A percentile compares a stretch with the other conserved stretches of the same genome.
Conservation (phyloP, 2,888 invertebrate species). For the Agonopterix alstromeriana region DNA sequence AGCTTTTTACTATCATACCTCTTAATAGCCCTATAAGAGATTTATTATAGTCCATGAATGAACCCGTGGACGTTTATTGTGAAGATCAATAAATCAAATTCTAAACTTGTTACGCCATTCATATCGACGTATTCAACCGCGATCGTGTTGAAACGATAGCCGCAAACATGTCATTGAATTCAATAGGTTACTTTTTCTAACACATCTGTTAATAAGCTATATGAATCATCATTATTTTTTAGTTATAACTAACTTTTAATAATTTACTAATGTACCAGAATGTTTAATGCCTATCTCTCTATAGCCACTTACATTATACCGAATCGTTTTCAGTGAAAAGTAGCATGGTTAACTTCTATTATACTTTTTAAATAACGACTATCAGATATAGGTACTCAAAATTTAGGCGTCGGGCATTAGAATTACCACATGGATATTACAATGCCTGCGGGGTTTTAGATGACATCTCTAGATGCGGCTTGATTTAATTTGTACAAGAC, state of each 20-base stretch:
- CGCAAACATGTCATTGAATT: slow-evolving; percentile 9
- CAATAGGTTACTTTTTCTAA: slow-evolving; percentile 7
- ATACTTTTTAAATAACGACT: no score
- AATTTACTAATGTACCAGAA: no score
- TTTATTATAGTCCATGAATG: slow-evolving; percentile 27
- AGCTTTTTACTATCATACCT: slow-evolving; percentile 11
- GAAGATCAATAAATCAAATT: slow-evolving; percentile 26
- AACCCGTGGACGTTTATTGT: slow-evolving; percentile 24
- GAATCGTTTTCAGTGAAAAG: no score
- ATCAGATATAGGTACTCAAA: no score
- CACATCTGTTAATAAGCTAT: background rate
- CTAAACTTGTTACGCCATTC: slow-evolving; percentile 23
- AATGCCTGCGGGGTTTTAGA: background rate
- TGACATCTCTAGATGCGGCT: slow-evolving; percentile 10
- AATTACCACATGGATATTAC: no score
- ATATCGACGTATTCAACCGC: slow-evolving; percentile 15
- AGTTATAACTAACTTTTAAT: no score
- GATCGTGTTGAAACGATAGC: slow-evolving; percentile 12
- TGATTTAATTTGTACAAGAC: slow-evolving; percentile 19
- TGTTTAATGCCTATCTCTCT: no score
- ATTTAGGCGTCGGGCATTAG: no score
- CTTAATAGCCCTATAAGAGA: slow-evolving; percentile 27
- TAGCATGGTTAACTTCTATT: no score
- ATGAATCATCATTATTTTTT: no score
- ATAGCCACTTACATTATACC: no score